phyloP scores from a whole-genome alignment of 2,113 vertebrate genomes.

The Tetraodon nigroviridis region DNA sequence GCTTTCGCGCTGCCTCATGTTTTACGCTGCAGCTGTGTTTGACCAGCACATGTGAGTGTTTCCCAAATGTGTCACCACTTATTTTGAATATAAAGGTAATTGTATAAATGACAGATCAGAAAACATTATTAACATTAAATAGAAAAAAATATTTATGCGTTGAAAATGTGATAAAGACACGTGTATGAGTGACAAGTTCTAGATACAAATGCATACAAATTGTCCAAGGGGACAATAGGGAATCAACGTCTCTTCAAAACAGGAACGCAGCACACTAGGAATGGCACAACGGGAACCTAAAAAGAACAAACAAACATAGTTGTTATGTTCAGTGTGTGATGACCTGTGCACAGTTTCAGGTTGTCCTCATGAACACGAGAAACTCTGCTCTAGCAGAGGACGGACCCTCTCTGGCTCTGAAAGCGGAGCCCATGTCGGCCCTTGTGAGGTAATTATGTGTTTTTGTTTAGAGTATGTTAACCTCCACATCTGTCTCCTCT shows the following conservation, averaged over 20 bases:
- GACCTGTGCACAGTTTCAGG: background rate
- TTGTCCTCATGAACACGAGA: background rate
- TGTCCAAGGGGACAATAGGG: background rate
- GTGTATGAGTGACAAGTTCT: conserved; percentile 44
- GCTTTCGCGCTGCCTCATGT: too few relatives aligned
- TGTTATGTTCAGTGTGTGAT: background rate
- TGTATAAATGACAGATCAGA: too few relatives aligned
- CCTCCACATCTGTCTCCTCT: conserved; percentile 62
- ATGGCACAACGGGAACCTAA: too few relatives aligned
- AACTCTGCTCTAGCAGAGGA: background rate
- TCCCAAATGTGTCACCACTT: too few relatives aligned
- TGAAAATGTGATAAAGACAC: too few relatives aligned
- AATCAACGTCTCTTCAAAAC: background rate
- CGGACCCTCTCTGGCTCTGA: background rate
- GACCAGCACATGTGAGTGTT: too few relatives aligned
- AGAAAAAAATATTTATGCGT: too few relatives aligned
- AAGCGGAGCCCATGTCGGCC: conserved; percentile 67
- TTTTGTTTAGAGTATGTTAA: conserved; percentile 76
- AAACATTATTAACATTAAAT: too few relatives aligned
- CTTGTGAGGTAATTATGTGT: conserved; percentile 77
- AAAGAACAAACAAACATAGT: background rate
- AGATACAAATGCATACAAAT: background rate
- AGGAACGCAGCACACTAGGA: too few relatives aligned
- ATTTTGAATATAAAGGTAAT: too few relatives aligned
- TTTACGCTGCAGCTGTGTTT: too few relatives aligned